These are phyloP conservation scores for Onychostruthus taczanowskii DNA, from an alignment of 2,113 vertebrate species.

Conservation along the genomic window DNA sequence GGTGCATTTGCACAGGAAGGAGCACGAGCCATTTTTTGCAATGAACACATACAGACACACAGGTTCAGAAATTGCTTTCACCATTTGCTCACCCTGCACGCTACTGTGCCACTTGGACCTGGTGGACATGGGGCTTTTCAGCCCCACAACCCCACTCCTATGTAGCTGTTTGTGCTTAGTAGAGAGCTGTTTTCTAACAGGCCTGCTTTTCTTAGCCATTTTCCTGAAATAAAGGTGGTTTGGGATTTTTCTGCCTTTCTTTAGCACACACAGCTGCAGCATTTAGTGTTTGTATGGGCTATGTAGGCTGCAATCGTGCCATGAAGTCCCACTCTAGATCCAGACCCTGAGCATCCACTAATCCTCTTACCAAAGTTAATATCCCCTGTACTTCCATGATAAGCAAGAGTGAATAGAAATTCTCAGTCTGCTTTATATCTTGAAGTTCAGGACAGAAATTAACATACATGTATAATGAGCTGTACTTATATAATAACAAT, in stretches of 20 bases:
- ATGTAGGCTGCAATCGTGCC: not conserved
- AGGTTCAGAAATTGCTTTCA: not conserved
- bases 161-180: not conserved
- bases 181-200: not conserved
- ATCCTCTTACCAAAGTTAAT: conserved; percentile 63
- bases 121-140: not conserved
- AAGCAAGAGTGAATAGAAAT: conserved; percentile 47
- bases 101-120: not conserved
- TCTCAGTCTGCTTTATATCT: conserved; percentile 25
- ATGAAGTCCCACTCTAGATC: conserved; percentile 12
- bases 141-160: not conserved
- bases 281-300: not conserved
- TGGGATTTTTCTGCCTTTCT: not conserved
- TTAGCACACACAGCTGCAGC: not conserved
- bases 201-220: not conserved
- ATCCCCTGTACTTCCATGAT: conserved; percentile 39
- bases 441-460: conserved; percentile 48
- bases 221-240: not conserved
- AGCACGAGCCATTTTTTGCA: not conserved
- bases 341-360: not conserved
- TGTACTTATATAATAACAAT: conserved; percentile 18
- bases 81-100: not conserved
- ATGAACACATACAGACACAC: rapidly evolving
- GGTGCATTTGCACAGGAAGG: rapidly evolving
- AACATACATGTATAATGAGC: conserved; percentile 20